Base-by-base conservation (phyloP, 2,113 vertebrate species). In the Pseudolaguvia tuberculata region DNA sequence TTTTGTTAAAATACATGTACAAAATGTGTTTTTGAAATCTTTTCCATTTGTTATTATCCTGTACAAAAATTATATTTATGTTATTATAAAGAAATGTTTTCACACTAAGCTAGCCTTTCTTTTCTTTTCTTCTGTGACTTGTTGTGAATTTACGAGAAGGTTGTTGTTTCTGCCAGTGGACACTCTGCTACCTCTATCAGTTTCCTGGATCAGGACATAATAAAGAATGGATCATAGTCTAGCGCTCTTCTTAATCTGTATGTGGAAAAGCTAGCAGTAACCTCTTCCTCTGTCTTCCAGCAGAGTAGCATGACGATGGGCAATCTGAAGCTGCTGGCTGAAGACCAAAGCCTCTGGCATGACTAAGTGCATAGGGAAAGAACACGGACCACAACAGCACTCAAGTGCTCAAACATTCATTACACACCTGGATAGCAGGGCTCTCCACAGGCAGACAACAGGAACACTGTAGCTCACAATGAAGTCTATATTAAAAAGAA, bases 351-450 rank as follows among this genome's bases (percentile, higher is more conserved):
- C 87, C 85, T 89, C 87, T 86, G 86, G 85, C 88, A 81, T 77
- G 83, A 86, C 88, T 87, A 85, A 84, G 82, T 85, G 86, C 83
- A 78, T 79, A 83, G 84, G 82, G 83, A 87, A 85, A 84, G 70
- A 76, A 84, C 75, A 78, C 78, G 82, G 84, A 87, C 72, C 61
- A 72, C 63, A 76, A 70, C 66, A 62, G 72, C 76, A 70, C 68
- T 75, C 84, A 76, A 82, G 58, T 85, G 81, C 85, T 89, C 83
- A 86, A 86, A 86, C 84, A 88, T 88, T 89, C 87, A 88, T 86
- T 83, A 87, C 83, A 86, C 82, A 55, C 72, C 80, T 83, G 80
- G 82, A 75, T 81, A 76, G 76, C 81, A 83, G 78, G 51, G 69
- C 25, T 48, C 80, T 85, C 85, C 84, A 72, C 84, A 82, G 84